Conservation (phyloP, 1,140 invertebrate species). For the Drosophila lini region DNA sequence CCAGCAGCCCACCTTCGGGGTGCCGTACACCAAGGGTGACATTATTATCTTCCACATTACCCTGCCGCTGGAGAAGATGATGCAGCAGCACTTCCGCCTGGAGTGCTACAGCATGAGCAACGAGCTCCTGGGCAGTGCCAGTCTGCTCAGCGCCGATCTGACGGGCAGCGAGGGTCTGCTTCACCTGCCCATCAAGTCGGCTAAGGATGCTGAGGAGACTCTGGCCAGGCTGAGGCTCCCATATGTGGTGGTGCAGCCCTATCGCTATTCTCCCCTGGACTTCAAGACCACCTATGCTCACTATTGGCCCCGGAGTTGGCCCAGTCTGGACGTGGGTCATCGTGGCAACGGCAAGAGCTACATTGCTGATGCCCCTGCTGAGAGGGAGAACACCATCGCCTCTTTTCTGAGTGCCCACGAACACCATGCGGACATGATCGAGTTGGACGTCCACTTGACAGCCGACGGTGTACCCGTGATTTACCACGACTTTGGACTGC, state of each 20-base stretch:
- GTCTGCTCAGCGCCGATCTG: constrained; percentile 85
- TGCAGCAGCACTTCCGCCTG: constrained; percentile 58
- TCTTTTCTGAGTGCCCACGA: constrained; percentile 94
- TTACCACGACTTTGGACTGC: constrained; percentile 97
- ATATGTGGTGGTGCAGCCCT: constrained; percentile 89
- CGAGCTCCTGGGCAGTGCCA: constrained; percentile 91
- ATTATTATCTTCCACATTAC: constrained; percentile 84
- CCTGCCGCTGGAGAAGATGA: constrained; percentile 84
- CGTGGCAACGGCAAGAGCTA: constrained; percentile 91
- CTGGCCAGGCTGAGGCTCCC: constrained; percentile 89
- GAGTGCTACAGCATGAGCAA: constrained; percentile 62
- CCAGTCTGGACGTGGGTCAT: constrained; percentile 95
- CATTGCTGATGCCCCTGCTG: constrained; percentile 88
- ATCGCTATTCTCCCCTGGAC: constrained; percentile 88
- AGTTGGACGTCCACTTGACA: constrained; percentile 97
- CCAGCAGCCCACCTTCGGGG: constrained; percentile 59
- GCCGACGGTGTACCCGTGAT: constrained; percentile 97
- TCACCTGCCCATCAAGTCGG: constrained; percentile 90
- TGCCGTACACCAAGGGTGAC: constrained; percentile 70
- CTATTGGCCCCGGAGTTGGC: constrained; percentile 93
- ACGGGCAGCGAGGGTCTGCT: constrained; percentile 90
- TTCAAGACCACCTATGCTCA: constrained; percentile 92
- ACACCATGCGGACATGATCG: constrained; percentile 96
- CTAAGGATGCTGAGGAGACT: constrained; percentile 83
- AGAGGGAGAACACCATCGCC: constrained; percentile 96